These are phyloP conservation scores for Aplocera efformata DNA, from an alignment of 2,888 invertebrate genomes.

Conservation along the genomic window DNA sequence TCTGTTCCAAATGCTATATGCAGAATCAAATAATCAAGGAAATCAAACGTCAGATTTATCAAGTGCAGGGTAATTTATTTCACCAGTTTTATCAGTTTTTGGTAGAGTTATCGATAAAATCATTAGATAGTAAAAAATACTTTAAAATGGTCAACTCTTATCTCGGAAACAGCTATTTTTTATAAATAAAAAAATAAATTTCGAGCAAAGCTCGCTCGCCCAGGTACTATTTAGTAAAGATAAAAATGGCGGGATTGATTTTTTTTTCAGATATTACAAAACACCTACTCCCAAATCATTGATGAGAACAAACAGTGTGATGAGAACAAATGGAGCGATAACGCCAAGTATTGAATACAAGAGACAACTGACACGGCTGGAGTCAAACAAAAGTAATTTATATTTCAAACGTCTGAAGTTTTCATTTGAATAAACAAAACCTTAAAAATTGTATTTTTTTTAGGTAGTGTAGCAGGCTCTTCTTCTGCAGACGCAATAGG, in stretches of 20 bases:
- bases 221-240: too few species aligned
- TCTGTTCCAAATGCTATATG: conserved; percentile 59
- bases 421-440: neutral
- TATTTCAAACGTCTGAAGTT: neutral
- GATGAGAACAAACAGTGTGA: conserved; percentile 93
- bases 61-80: conserved; percentile 36
- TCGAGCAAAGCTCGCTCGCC: too few species aligned
- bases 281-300: conserved; percentile 91
- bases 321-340: conserved; percentile 89
- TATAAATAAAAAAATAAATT: neutral
- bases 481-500: conserved; percentile 90
- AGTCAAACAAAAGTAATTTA: conserved; percentile 69
- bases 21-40: conserved; percentile 51
- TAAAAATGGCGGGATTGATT: too few species aligned
- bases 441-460: conserved; percentile 5
- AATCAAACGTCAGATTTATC: conserved; percentile 40
- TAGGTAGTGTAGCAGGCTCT: conserved; percentile 87
- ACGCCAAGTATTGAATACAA: conserved; percentile 71
- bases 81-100: too few species aligned
- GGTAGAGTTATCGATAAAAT: too few species aligned
- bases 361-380: conserved; percentile 81
- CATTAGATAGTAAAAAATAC: too few species aligned
- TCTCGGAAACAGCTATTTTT: too few species aligned
- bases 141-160: too few species aligned
- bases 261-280: conserved; percentile 76